Base-by-base conservation (phyloP, 2,113 vertebrate species). In the Coptodon rendalli region DNA sequence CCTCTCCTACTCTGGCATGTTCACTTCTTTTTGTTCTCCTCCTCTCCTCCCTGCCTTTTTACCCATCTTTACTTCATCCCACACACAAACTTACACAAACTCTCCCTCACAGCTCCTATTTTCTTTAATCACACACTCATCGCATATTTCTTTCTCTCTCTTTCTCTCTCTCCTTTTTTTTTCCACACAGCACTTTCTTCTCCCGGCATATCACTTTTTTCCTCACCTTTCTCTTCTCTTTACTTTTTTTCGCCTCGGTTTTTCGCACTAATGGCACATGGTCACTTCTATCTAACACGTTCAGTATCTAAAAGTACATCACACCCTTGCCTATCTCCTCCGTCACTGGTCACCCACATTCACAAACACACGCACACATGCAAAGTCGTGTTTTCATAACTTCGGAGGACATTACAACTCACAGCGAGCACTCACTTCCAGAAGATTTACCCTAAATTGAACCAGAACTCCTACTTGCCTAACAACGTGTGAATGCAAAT, bases 221-320 rank as follows among this genome's bases (percentile, higher is more conserved):
- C 87, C 85, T 91, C 90, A 90, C 92, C 89, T 88, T 89, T 89
- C 80, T 85, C 56, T 84, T 88, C 84, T 86, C 84, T 89, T 90
- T 88, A 87, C 84, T 89, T 89, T 90, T 82, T 82, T 84, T 78
- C 56, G 85, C 82, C 80, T 48, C 88, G 80, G 88, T 90, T 93
- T 94, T 92, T 93, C 91, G 86, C 93, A 86, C 90, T 84, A 11
- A 82, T 89, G 90, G 87, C 86, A 91, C 93, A 86, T 89, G 93
- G 93, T 93, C 93, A 91, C 89, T 92, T 94, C 90, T 85, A 82
- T 92, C 84, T 92, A 89, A 95, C 92, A 93, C 92, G 24, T 93
- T 95, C 87, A 92, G 86, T 87, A 93, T 94, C 91, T 93, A 87
- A 89, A 93, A 95, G 95, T 91, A 94, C 95, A 95, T 95, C 93